Conservation (phyloP, 2,888 invertebrate genomes). For the Drosophila rellima region DNA sequence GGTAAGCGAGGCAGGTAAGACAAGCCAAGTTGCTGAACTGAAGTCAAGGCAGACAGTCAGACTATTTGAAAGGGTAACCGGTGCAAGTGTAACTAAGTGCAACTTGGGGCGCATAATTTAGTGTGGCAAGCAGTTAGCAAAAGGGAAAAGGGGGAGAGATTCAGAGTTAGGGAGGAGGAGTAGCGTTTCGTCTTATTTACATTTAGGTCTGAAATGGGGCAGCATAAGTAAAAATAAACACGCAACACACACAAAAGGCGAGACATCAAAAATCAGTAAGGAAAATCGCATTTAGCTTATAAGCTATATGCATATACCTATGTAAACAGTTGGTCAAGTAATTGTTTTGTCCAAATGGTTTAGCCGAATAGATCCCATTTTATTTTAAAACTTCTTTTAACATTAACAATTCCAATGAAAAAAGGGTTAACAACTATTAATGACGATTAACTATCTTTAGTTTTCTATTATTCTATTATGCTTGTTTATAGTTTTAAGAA, state of each 20-base stretch:
- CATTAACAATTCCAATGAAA: no score
- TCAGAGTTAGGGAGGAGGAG: conserved; percentile 18
- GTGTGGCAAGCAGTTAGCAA: conserved; percentile 3
- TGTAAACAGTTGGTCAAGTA: conserved; percentile 1
- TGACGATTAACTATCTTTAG: no score
- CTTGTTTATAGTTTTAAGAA: no score
- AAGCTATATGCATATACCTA: conserved; percentile 21
- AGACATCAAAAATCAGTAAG: conserved; percentile 54
- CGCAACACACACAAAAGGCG: conserved; percentile 62
- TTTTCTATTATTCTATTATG: no score
- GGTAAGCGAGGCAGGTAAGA: conserved; percentile 65
- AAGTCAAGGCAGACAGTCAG: conserved; percentile 37
- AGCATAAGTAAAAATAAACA: conserved; percentile 58
- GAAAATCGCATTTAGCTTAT: conserved; percentile 66
- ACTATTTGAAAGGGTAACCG: conserved; percentile 5
- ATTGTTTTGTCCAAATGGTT: not conserved
- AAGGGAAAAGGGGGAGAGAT: not conserved
- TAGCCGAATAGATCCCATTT: not conserved
- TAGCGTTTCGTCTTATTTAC: conserved; percentile 62
- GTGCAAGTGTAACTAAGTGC: conserved; percentile 25
- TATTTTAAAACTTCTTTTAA: no score
- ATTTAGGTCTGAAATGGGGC: conserved; percentile 56
- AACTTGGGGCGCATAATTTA: conserved; percentile 26
- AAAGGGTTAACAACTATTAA: no score
- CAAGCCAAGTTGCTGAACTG: not conserved